Evolutionary conservation across 2,888 invertebrate species (phyloP).

Genomic region (Catocala fraxini): DNA sequence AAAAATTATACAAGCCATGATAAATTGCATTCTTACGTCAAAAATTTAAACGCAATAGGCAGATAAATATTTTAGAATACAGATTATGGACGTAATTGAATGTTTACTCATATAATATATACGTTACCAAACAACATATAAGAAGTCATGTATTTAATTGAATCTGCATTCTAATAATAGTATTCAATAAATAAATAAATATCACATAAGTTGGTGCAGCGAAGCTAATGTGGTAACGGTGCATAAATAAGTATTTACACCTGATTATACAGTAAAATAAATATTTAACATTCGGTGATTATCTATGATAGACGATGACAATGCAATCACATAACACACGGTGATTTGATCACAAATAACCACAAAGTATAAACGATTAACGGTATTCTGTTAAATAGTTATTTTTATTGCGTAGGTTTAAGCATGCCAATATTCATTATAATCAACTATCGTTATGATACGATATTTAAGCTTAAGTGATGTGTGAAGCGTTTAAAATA

Average conservation of each 20-base stretch:
- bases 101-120: neutral
- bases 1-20: too few species aligned
- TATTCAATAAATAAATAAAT: too few species aligned
- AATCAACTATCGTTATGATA: neutral
- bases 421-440: neutral
- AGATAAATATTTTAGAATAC: conserved; percentile 3
- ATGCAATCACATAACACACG: conserved; percentile 16
- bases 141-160: conserved; percentile 14
- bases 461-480: neutral
- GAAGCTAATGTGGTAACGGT: conserved; percentile 1
- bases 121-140: neutral
- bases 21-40: too few species aligned
- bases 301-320: conserved; percentile 21
- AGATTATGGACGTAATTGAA: conserved; percentile 13
- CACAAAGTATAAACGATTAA: conserved; percentile 1
- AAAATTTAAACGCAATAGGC: too few species aligned
- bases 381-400: neutral
- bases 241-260: conserved; percentile 10
- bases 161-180: conserved; percentile 4
- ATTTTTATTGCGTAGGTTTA: neutral
- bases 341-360: conserved; percentile 12
- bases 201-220: too few species aligned
- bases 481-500: conserved; percentile 3
- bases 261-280: conserved; percentile 18
- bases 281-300: conserved; percentile 17